These are phyloP conservation scores for Girardia tigrina DNA, from an alignment of 2,888 invertebrate species.

Conservation along the genomic window DNA sequence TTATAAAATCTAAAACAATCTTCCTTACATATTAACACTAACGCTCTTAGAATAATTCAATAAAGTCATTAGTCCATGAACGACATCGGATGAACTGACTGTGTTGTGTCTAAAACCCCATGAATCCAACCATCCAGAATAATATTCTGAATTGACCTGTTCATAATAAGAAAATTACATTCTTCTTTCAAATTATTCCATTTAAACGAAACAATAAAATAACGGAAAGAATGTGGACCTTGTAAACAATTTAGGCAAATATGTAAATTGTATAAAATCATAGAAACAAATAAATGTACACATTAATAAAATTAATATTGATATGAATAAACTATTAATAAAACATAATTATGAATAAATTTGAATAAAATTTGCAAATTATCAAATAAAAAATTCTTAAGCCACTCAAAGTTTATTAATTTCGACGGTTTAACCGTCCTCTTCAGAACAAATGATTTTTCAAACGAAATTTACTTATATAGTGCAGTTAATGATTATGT, in stretches of 20 bases:
- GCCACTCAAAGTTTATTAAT: too few species aligned
- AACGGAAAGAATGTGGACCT: too few species aligned
- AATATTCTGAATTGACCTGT: slow-evolving; percentile 71
- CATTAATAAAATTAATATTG: not conserved
- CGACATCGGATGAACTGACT: slow-evolving; percentile 53
- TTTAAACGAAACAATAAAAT: too few species aligned
- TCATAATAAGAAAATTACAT: not conserved
- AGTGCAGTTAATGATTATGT: too few species aligned
- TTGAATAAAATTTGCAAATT: too few species aligned
- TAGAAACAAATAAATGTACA: not conserved
- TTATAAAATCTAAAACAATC: not conserved
- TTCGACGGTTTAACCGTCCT: too few species aligned
- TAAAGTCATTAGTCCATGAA: slow-evolving; percentile 41
- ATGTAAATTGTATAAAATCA: not conserved
- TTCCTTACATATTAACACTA: slow-evolving; percentile 44
- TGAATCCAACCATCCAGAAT: slow-evolving; percentile 79
- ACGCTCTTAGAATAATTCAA: slow-evolving; percentile 54
- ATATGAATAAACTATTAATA: not conserved
- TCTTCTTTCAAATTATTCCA: not conserved
- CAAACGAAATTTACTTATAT: too few species aligned
- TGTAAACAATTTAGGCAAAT: too few species aligned
- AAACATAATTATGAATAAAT: too few species aligned
- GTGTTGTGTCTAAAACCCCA: slow-evolving; percentile 63
- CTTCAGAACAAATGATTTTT: too few species aligned
- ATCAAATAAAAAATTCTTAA: too few species aligned